Evolutionary conservation across 2,797 vertebrate species (phyloP), one percentile per base, ranked within the genome.

Genomic region (Gambusia yucatana): DNA sequence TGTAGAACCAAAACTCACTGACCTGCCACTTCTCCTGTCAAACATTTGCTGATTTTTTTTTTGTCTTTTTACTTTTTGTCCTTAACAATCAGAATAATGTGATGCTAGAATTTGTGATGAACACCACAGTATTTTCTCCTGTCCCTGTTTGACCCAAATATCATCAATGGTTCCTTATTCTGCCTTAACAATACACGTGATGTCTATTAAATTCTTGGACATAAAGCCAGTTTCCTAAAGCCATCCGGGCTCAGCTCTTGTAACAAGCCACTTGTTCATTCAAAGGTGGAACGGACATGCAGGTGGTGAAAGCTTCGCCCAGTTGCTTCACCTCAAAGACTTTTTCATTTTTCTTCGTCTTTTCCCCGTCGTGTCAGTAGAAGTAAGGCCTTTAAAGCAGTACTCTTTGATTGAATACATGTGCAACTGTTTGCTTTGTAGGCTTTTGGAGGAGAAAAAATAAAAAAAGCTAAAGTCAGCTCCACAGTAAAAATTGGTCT

Each of bases 381-480:
- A 86, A 82, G 75, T 13, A 63, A 75, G 73, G 72, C 73, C 72
- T 88, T 86, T 79, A 84, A 81, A n/a, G 70, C 14, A 25, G 80
- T 1, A 1, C 70, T 47, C 71, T 88, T 61, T 84, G 77, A 84
- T 77, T 84, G 73, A 88, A 89, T 85, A 84, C 83, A 89, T 72
- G 48, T 85, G 84, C 87, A 89, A 67, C 72, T 79, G 84, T 89
- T 78, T 92, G 86, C 88, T 90, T 88, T 91, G 86, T 86, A 84
- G 82, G 86, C 36, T 57, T 71, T 28, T 77, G 81, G 25, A 17
- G 43, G 50, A 52, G 50, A 52, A 52, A 52, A 78, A 0, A 48
- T 81, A 87, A 91, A 88, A 81, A 91, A 88, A 81, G 85, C 89
- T 90, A 82, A 89, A 82, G 87, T 94, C 92, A 91, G 91, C 90